Conservation (phyloP, 1,140 invertebrate species). For the Homalodisca vitripennis region DNA sequence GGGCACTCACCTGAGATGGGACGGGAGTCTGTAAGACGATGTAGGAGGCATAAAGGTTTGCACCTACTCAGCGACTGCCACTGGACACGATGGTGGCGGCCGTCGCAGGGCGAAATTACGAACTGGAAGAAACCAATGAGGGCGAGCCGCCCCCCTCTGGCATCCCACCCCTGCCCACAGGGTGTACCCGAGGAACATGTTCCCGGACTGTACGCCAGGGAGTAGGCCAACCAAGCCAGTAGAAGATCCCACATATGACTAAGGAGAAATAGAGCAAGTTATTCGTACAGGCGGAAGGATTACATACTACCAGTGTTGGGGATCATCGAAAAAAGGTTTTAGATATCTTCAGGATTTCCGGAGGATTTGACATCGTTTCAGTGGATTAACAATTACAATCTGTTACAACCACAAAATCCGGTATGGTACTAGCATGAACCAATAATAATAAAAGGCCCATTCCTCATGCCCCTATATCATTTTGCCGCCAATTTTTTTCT, state of each 20-base stretch:
- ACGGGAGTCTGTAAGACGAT: constrained; percentile 55
- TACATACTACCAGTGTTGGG: no score
- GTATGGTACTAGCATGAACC: no score
- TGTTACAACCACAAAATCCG: no score
- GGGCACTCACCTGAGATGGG: constrained; percentile 54
- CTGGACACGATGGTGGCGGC: constrained; percentile 55
- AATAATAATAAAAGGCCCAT: no score
- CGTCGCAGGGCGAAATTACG: constrained; percentile 54
- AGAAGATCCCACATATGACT: constrained; percentile 55
- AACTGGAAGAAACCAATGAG: constrained; percentile 56
- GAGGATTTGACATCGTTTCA: no score
- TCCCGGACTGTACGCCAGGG: constrained; percentile 51
- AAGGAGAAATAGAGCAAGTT: no score
- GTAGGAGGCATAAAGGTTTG: constrained; percentile 58
- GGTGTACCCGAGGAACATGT: constrained; percentile 44
- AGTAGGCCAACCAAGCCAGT: constrained; percentile 58
- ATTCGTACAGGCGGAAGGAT: no score
- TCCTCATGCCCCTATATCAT: no score
- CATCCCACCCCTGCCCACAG: constrained; percentile 39
- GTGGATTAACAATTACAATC: no score
- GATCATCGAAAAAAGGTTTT: no score
- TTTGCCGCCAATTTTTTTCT: no score
- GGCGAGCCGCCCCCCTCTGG: constrained; percentile 36
- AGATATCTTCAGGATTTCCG: no score
- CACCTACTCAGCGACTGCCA: constrained; percentile 58